These are phyloP conservation scores for Cantharis rustica DNA, from an alignment of 2,888 invertebrate species.

Conservation along the genomic window DNA sequence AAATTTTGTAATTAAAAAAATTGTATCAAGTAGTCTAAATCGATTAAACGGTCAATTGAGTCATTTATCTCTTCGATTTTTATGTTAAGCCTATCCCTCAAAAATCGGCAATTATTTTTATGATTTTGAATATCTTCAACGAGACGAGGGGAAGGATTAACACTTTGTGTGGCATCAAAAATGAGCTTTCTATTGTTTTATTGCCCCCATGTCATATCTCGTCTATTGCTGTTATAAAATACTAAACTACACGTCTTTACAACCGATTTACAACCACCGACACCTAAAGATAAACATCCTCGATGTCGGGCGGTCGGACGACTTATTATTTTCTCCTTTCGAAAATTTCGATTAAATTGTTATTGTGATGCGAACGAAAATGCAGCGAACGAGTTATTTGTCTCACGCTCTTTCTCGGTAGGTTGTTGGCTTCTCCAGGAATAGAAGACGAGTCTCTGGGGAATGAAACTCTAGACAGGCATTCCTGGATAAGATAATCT, in stretches of 20 bases:
- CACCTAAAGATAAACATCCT: not conserved
- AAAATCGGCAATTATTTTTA: not conserved
- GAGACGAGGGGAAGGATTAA: not conserved
- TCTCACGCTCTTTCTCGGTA: not conserved
- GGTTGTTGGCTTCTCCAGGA: not conserved
- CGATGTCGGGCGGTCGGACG: not conserved
- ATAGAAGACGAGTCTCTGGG: not conserved
- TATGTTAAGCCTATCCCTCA: not conserved
- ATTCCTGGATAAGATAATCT: not conserved
- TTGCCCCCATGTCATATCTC: not conserved
- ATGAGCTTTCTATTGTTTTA: not conserved
- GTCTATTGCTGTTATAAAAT: not conserved
- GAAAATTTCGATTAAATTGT: not conserved
- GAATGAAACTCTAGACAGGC: not conserved
- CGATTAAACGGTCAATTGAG: not conserved
- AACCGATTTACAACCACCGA: not conserved
- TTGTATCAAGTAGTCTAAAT: not conserved
- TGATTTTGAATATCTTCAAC: not conserved
- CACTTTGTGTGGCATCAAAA: not conserved
- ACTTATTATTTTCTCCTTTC: not conserved
- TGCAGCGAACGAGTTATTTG: not conserved
- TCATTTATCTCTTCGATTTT: not conserved
- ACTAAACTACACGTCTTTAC: not conserved
- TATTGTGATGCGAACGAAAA: not conserved
- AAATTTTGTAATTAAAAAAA: slow-evolving; percentile 1